phyloP scores from a whole-genome alignment of 2,888 invertebrate species.

The Bugulina stolonifera region DNA sequence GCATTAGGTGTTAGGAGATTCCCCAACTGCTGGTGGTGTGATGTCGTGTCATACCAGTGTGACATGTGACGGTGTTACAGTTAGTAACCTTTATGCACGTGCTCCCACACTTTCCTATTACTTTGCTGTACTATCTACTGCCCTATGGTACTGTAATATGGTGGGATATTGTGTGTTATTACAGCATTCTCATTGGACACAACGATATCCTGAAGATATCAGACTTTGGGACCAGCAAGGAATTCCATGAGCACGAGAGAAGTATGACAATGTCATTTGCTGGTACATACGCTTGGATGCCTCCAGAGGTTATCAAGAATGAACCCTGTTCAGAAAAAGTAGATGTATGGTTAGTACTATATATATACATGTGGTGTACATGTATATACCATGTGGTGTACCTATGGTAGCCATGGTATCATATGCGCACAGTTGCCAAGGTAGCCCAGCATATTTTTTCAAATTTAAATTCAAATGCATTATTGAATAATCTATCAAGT shows the following conservation, averaged over 20 bases:
- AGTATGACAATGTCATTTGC: slow-evolving; percentile 96
- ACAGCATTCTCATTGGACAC: slow-evolving; percentile 54
- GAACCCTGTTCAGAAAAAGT: slow-evolving; percentile 95
- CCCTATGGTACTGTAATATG: too few relatives aligned
- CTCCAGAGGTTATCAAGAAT: slow-evolving; percentile 94
- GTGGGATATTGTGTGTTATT: too few relatives aligned
- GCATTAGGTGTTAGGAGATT: too few relatives aligned
- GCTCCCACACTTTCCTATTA: neutral
- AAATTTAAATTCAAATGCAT: too few relatives aligned
- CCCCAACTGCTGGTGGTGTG: too few relatives aligned
- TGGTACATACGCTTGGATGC: slow-evolving; percentile 99
- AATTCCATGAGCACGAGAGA: slow-evolving; percentile 70
- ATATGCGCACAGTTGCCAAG: too few relatives aligned
- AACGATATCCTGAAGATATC: slow-evolving; percentile 76
- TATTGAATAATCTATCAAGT: too few relatives aligned
- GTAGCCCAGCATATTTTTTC: too few relatives aligned
- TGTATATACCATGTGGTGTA: too few relatives aligned
- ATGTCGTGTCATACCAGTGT: too few relatives aligned
- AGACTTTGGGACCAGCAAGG: slow-evolving; percentile 92
- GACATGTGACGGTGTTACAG: neutral
- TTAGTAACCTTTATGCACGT: neutral
- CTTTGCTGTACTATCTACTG: neutral
- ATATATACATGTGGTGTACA: too few relatives aligned
- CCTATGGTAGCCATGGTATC: too few relatives aligned
- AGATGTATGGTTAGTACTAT: slow-evolving; percentile 82